These are phyloP conservation scores for Gymnoscopelus microlampas DNA, from an alignment of 2,797 vertebrate species.

Conservation along the genomic window DNA sequence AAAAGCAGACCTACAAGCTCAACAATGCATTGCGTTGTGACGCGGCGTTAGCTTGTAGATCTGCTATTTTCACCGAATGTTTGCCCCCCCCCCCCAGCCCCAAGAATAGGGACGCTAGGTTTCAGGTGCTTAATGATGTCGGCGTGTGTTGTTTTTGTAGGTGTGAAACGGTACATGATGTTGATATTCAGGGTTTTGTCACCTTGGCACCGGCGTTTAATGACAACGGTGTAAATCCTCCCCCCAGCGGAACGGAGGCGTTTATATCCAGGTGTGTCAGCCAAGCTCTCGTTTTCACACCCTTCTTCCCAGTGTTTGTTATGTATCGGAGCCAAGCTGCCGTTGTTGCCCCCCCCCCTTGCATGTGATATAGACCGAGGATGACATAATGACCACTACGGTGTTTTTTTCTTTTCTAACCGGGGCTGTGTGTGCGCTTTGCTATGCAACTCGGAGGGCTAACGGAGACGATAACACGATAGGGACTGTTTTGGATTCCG, in stretches of 20 bases:
- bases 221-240: slow-evolving; percentile 33
- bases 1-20: too few species aligned
- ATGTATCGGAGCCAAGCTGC: slow-evolving; percentile 49
- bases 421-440: too few species aligned
- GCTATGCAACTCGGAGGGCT: slow-evolving; percentile 14
- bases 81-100: too few species aligned
- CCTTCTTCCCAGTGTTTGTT: slow-evolving; percentile 51
- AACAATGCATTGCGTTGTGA: too few species aligned
- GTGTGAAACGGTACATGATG: slow-evolving; percentile 54
- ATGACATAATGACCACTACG: slow-evolving; percentile 13
- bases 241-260: slow-evolving; percentile 39
- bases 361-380: slow-evolving; percentile 29
- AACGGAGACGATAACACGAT: slow-evolving; percentile 17
- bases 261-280: slow-evolving; percentile 66
- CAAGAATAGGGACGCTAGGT: too few species aligned
- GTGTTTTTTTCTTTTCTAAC: too few species aligned
- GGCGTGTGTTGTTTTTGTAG: slow-evolving; percentile 26
- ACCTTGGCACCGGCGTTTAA: slow-evolving; percentile 51
- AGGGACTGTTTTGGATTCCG: slow-evolving; percentile 52
- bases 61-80: too few species aligned
- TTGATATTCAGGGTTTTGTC: slow-evolving; percentile 58
- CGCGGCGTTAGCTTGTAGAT: too few species aligned
- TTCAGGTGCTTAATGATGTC: too few species aligned
- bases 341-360: slow-evolving; percentile 1
- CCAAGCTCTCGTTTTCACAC: slow-evolving; percentile 68